phyloP scores from a whole-genome alignment of 2,113 vertebrate genomes.

The Egretta garzetta region DNA sequence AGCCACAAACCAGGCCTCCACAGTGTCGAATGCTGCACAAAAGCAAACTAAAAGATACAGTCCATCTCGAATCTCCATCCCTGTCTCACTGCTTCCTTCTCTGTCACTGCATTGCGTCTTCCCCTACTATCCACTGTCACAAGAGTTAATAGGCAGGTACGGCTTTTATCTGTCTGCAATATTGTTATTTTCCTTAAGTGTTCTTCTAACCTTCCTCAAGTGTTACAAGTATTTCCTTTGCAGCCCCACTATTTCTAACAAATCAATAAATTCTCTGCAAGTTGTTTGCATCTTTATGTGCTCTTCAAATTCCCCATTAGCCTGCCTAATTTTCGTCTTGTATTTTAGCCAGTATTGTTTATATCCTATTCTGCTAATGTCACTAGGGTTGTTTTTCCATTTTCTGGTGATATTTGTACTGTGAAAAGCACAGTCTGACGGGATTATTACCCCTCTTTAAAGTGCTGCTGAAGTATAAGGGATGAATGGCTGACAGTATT shows the following conservation, averaged over 20 bases:
- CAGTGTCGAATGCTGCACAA: neutral
- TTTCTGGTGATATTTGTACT: constrained; percentile 13
- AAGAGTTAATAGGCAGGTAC: neutral
- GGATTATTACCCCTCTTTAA: neutral
- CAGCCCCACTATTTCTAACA: neutral
- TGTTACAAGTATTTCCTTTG: neutral
- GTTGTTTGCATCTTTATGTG: neutral
- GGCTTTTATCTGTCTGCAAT: neutral
- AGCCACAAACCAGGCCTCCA: neutral
- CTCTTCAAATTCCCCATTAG: constrained; percentile 26
- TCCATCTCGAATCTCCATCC: neutral
- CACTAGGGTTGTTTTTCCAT: neutral
- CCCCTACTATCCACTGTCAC: neutral
- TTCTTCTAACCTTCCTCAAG: constrained; percentile 9
- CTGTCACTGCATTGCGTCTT: neutral
- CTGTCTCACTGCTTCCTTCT: neutral
- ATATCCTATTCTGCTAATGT: neutral
- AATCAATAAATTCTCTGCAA: constrained; percentile 3
- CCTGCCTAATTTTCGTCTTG: constrained; percentile 37
- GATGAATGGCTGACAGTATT: neutral
- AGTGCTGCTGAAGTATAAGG: neutral
- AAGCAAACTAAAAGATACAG: neutral
- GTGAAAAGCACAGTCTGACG: neutral
- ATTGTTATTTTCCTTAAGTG: neutral
- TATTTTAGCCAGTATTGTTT: constrained; percentile 36